Conservation (phyloP, 2,888 invertebrate genomes). For the Autographa gamma region DNA sequence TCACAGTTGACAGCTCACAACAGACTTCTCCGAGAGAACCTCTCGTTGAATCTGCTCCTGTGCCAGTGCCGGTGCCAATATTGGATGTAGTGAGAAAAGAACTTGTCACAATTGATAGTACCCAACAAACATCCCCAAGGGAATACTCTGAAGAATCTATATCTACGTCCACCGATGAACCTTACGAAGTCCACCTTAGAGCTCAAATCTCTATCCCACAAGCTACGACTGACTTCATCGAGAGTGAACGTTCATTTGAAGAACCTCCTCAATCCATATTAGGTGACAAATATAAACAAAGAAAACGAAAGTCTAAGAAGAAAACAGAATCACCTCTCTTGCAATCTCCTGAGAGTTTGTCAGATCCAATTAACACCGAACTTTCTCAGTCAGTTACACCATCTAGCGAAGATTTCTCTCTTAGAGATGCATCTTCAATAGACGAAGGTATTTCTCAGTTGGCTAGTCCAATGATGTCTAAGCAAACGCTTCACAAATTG, state of each 20-base stretch:
- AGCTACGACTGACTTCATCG: slow-evolving; percentile 77
- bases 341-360: slow-evolving; percentile 84
- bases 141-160: slow-evolving; percentile 85
- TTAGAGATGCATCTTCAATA: slow-evolving; percentile 79
- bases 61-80: slow-evolving; percentile 50
- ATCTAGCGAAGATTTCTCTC: slow-evolving; percentile 82
- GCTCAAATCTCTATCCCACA: slow-evolving; percentile 89
- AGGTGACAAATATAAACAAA: slow-evolving; percentile 79
- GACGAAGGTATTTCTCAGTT: slow-evolving; percentile 86
- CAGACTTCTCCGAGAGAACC: slow-evolving; percentile 89
- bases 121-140: slow-evolving; percentile 87
- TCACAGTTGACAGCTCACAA: slow-evolving; percentile 70
- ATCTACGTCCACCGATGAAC: slow-evolving; percentile 86
- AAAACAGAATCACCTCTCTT: slow-evolving; percentile 76
- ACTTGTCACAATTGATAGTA: slow-evolving; percentile 66
- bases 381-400: slow-evolving; percentile 83
- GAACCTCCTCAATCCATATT: slow-evolving; percentile 72
- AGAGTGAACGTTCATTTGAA: slow-evolving; percentile 77
- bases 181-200: slow-evolving; percentile 90
- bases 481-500: slow-evolving; percentile 69
- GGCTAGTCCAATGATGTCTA: slow-evolving; percentile 70
- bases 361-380: slow-evolving; percentile 86
- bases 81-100: slow-evolving; percentile 65
- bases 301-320: slow-evolving; percentile 80
- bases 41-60: slow-evolving; percentile 40